Evolutionary conservation across 2,797 vertebrate genomes (phyloP).

Genomic region (Passerculus sandwichensis): DNA sequence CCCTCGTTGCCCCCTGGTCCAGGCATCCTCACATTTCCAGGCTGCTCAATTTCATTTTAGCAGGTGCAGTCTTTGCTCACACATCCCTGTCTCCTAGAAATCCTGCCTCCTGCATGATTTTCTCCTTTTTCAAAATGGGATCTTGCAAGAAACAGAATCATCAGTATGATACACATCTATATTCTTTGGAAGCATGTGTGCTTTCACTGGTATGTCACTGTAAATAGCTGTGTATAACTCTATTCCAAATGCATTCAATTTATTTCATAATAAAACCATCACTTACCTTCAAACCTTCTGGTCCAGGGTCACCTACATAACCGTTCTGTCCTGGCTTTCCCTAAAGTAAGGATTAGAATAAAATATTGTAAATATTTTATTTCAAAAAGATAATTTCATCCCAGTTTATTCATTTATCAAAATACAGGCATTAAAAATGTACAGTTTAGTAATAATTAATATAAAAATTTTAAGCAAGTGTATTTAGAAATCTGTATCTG

Average conservation of each 20-base stretch:
- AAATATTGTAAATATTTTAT: not conserved
- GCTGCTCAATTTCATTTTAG: not conserved
- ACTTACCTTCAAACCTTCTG: slow-evolving; percentile 86
- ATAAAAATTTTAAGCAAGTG: not conserved
- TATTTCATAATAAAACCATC: not conserved
- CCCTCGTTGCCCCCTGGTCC: not conserved
- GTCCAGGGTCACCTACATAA: slow-evolving; percentile 86
- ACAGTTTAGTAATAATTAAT: not conserved
- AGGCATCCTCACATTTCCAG: not conserved
- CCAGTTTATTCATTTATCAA: not conserved
- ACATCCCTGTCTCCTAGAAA: not conserved
- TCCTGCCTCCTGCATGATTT: no score
- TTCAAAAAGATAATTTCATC: not conserved
- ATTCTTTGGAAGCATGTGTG: not conserved
- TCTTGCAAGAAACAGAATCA: not conserved
- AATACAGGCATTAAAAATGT: not conserved
- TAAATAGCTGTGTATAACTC: not conserved
- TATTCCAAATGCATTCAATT: not conserved
- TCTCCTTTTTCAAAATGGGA: not conserved
- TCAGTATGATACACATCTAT: not conserved
- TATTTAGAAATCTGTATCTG: not conserved
- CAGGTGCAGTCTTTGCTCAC: not conserved
- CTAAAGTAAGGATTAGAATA: slow-evolving; percentile 72
- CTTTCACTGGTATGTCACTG: not conserved
- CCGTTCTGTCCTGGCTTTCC: slow-evolving; percentile 92